Conservation (phyloP, 2,113 vertebrate species). For the Takifugu flavidus region DNA sequence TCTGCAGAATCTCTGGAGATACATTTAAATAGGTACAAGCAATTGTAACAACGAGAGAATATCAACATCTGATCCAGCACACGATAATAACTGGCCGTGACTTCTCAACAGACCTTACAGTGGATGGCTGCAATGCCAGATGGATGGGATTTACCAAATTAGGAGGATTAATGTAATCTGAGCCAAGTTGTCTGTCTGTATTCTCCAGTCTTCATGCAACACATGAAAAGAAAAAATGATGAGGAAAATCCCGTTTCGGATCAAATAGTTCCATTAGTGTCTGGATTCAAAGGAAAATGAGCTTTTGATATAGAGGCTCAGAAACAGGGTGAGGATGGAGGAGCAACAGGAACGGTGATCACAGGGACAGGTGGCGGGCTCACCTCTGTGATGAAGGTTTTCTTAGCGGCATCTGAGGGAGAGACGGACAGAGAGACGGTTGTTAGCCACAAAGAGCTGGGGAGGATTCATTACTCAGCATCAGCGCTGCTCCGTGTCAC, state of each 20-base stretch:
- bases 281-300: neutral
- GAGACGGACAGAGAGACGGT: constrained; percentile 21
- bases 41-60: no score
- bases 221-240: neutral
- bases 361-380: constrained; percentile 20
- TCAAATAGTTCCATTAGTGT: neutral
- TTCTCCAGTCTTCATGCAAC: neutral
- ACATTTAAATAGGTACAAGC: neutral
- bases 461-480: constrained; percentile 35
- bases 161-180: constrained; percentile 22
- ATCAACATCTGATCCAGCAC: neutral
- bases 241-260: neutral
- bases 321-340: constrained; percentile 15
- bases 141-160: constrained; percentile 28
- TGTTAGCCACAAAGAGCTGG: constrained; percentile 24
- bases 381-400: constrained; percentile 74
- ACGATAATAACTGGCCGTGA: neutral
- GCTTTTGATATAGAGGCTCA: constrained; percentile 41
- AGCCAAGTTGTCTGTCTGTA: neutral
- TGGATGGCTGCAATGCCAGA: neutral
- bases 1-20: neutral
- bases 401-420: constrained; percentile 61
- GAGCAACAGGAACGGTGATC: neutral
- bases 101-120: neutral
- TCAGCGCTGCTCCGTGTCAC: constrained; percentile 36